These are phyloP conservation scores for Drosophila aldrichi DNA, from an alignment of 2,888 invertebrate species.

Conservation along the genomic window DNA sequence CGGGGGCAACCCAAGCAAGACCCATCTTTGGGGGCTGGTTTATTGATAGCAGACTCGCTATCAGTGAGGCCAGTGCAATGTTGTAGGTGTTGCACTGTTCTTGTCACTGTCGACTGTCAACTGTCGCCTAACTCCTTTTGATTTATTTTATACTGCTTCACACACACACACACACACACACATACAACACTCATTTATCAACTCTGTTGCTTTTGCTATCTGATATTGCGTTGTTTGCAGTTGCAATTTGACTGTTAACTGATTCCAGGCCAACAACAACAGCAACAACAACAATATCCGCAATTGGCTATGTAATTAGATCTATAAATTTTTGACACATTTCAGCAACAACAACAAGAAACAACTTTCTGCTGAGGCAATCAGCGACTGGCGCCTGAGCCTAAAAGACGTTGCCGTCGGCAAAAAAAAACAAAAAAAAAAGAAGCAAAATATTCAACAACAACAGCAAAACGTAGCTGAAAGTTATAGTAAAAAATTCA, in stretches of 20 bases:
- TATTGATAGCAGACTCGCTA: conserved; percentile 58
- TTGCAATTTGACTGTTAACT: conserved; percentile 48
- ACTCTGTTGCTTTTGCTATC: conserved; percentile 25
- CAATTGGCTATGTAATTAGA: conserved; percentile 60
- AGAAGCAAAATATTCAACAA: conserved; percentile 9
- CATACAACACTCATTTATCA: conserved; percentile 21
- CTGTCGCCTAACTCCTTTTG: conserved; percentile 8
- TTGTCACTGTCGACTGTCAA: too few species aligned
- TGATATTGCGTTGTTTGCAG: conserved; percentile 58
- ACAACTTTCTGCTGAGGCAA: conserved; percentile 50
- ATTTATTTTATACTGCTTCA: conserved; percentile 3
- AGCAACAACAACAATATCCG: conserved; percentile 8
- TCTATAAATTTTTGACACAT: conserved; percentile 64
- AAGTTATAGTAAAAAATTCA: too few species aligned
- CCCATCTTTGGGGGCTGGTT: conserved; percentile 61
- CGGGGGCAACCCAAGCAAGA: conserved; percentile 37
- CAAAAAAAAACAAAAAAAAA: conserved; percentile 50
- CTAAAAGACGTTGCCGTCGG: conserved; percentile 72
- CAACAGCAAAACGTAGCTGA: conserved; percentile 3
- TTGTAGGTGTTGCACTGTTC: conserved; percentile 63
- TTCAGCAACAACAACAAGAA: conserved; percentile 19
- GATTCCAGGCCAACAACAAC: conserved; percentile 20
- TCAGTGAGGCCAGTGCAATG: conserved; percentile 52
- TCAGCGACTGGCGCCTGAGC: conserved; percentile 57
- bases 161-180: neutral